phyloP scores from a whole-genome alignment of 1,140 invertebrate species.

The Sweltsa coloradensis region DNA sequence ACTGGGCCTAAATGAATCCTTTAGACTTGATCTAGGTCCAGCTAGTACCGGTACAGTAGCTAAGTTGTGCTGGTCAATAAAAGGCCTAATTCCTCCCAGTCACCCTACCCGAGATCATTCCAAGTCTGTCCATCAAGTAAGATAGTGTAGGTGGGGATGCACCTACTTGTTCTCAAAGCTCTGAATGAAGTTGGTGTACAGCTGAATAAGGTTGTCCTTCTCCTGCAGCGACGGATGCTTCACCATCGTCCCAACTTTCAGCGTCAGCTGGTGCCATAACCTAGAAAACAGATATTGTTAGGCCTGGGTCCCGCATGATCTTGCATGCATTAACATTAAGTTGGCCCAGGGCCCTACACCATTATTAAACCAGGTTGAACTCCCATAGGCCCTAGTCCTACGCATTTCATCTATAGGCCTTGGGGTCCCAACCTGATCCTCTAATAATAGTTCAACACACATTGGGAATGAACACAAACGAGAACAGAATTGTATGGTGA shows the following conservation, averaged over 20 bases:
- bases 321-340: too few species aligned
- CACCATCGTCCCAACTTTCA: slow-evolving; percentile 73
- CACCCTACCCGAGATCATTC: too few species aligned
- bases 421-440: too few species aligned
- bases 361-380: background rate
- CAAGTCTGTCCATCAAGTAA: background rate
- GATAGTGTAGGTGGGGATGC: too few species aligned
- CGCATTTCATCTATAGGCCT: background rate
- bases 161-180: slow-evolving; percentile 93
- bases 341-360: slow-evolving; percentile 6
- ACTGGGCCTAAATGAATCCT: too few species aligned
- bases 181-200: slow-evolving; percentile 85
- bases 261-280: slow-evolving; percentile 92
- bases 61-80: slow-evolving; percentile 20
- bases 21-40: too few species aligned
- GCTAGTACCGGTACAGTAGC: slow-evolving; percentile 5
- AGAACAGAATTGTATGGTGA: too few species aligned
- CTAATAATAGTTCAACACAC: background rate
- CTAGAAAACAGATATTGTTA: slow-evolving; percentile 39
- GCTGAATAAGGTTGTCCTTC: slow-evolving; percentile 64
- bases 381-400: background rate
- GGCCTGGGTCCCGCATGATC: slow-evolving; percentile 10
- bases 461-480: slow-evolving; percentile 7
- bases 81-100: slow-evolving; percentile 14
- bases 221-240: slow-evolving; percentile 64